Base-by-base conservation (phyloP, 64 coral and sea anemone genomes). In the Montipora capricornis region DNA sequence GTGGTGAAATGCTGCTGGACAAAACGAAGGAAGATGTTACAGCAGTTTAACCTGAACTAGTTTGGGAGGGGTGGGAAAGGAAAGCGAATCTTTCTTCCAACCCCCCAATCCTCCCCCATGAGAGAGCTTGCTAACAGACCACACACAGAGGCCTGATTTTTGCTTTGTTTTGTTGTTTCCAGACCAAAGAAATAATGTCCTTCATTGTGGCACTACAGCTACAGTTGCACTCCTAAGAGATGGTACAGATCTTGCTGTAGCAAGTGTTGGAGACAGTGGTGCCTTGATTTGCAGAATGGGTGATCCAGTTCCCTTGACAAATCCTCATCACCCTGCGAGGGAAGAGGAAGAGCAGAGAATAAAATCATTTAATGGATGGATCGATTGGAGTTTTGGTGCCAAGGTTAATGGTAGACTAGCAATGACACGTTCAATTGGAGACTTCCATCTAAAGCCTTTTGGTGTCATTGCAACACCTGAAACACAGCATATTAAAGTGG, bases 361-460 rank as follows among this genome's bases (percentile, higher is more conserved):
- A 20, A 82, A 81, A 29, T 88, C 92, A 17, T 84, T 53, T 10
- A 91, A 89, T 61, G 98, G 95, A 0, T 94, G 95, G 92, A 92
- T 99, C 50, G 98, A 99, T 46, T 92, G 84, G 88, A 87, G 94
- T 37, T 47, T 44, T 12, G 74, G 84, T 26, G 95, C 92, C 37
- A 94, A 90, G 88, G 98, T 99, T 17, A 99, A 99, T 92, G 98
- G 98, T 13, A 93, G 87, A 73, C 82, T 99, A 24, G 95, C 98
- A 49, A 99, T 99, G 95, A 99, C 98, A 8, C 90, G 98, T 49
- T 99, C 95, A 49, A 74, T 99, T 3, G 98, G 98, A 76, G 95
- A 99, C 76, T 99, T 96, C 82, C 92, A 99, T 81, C 76, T 99
- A 11, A 99, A 99, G 26, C 80, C 89, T 11, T 99, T 89, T 88